Conservation (phyloP, 2,113 vertebrate species). For the Pterophyllum scalare region DNA sequence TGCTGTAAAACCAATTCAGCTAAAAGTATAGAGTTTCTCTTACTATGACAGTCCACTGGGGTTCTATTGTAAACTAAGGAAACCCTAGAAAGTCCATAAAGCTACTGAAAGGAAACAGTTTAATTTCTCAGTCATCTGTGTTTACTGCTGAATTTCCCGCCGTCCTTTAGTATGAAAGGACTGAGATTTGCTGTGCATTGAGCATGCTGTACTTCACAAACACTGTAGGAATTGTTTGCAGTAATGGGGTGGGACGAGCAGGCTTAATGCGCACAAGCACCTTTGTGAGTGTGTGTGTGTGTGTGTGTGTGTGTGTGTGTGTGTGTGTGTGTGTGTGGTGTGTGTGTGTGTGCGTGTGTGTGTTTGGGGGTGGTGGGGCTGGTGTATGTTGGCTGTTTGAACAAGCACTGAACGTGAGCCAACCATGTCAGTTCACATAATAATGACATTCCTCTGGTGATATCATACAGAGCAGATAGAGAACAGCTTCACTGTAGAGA, state of each 20-base stretch:
- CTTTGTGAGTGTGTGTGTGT: conserved; percentile 28
- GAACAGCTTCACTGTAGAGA: conserved; percentile 33
- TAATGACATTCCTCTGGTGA: conserved; percentile 58
- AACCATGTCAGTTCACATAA: conserved; percentile 60
- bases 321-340: conserved; percentile 5
- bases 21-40: conserved; percentile 49
- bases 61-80: conserved; percentile 35
- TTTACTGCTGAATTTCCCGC: conserved; percentile 23
- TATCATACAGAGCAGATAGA: conserved; percentile 49
- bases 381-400: conserved; percentile 44
- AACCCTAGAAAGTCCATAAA: conserved; percentile 37
- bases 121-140: conserved; percentile 32
- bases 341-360: too few relatives aligned
- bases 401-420: conserved; percentile 60
- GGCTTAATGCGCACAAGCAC: conserved; percentile 32
- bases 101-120: conserved; percentile 36
- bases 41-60: conserved; percentile 15
- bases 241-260: conserved; percentile 46
- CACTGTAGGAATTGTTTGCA: conserved; percentile 62
- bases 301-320: conserved; percentile 23
- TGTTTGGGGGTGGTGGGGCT: background rate
- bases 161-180: background rate
- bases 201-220: conserved; percentile 39
- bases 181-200: conserved; percentile 22
- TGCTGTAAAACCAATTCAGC: conserved; percentile 49